Base-by-base conservation (phyloP, 2,888 invertebrate genomes). In the Patella pellucida region DNA sequence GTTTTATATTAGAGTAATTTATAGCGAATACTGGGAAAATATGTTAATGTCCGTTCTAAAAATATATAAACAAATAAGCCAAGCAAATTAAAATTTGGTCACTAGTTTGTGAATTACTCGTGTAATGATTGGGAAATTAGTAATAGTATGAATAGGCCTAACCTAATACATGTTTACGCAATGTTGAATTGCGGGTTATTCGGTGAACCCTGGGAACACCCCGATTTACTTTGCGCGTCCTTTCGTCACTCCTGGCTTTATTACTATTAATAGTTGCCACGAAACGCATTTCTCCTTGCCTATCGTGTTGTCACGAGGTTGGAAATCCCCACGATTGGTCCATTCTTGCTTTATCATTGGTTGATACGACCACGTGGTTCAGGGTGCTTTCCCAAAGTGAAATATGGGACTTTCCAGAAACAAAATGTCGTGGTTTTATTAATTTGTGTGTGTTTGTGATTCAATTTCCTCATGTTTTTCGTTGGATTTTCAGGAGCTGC, bases 361-460 rank as follows among this genome's bases (percentile, higher is more conserved):
- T 23, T 19, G 3, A 62, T 62, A 19, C 23, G 19, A 15, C 23
- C 62, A 62, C 62, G 62, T 62, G 62, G 12, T 14, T 19, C 23
- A 23, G 23, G 62, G 62, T 62, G 23, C 62, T 62, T 62, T 62
- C 62, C 62, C 62, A 62, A 62, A 62, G 11, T 19, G 19, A 19
- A 62, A 62, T 62, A 23, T 19, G 62, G 62, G 62, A 62, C 62
- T 62, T 62, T 62, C 62, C 62, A 62, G 62, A 62, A 62, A 7
- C 19, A 62, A 62, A 23, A 62, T 62, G 62, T 62, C 62, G 62
- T 62, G 11, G 62, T 62, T 19, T 23, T 23, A 23, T 62, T 19
- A 62, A 23, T 62, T 62, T 23, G 23, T 16, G 19, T 23, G 62
- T 62, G 62, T 23, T 12, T 62, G 62, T 62, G 62, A 62, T 23